Conservation (phyloP, 2,113 vertebrate genomes). For the Brachionichthys hirsutus region DNA sequence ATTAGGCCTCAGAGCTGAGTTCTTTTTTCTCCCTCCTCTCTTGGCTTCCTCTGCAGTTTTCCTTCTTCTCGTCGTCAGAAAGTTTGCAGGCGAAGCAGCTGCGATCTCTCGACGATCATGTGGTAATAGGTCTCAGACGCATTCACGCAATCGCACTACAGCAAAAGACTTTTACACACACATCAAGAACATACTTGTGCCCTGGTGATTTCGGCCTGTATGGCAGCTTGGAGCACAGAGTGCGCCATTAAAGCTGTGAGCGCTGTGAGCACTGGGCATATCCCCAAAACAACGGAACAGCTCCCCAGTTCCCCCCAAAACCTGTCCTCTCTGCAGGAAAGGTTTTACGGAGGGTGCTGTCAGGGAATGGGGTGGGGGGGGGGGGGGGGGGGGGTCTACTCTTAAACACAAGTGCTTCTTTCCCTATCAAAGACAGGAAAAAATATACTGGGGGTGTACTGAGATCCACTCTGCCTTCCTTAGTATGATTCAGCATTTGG, state of each 20-base stretch:
- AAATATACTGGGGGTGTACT: conserved; percentile 1
- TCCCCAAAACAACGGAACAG: conserved; percentile 52
- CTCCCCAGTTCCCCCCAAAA: conserved; percentile 57
- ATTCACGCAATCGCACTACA: not conserved
- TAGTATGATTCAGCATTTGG: not conserved
- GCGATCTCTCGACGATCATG: conserved; percentile 47
- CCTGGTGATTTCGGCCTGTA: conserved; percentile 46
- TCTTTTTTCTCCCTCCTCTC: conserved; percentile 30
- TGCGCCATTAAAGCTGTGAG: conserved; percentile 32
- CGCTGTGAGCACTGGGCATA: conserved; percentile 43
- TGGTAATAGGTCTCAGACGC: conserved; percentile 37
- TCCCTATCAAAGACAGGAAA: not conserved
- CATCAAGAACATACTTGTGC: conserved; percentile 19
- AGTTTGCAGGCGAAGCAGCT: conserved; percentile 65
- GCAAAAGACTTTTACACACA: conserved; percentile 41
- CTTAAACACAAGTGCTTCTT: conserved; percentile 32
- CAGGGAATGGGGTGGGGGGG: too few species aligned
- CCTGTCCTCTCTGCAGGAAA: conserved; percentile 34
- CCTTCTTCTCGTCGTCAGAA: conserved; percentile 52
- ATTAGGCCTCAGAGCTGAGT: conserved; percentile 81
- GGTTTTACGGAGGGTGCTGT: conserved; percentile 4
- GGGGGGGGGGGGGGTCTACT: conserved; percentile 10
- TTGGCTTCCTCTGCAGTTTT: conserved; percentile 32
- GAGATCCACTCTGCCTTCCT: not conserved
- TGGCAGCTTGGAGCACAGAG: conserved; percentile 37